Conservation (phyloP, 2,113 vertebrate genomes). For the Lepus timidus region DNA sequence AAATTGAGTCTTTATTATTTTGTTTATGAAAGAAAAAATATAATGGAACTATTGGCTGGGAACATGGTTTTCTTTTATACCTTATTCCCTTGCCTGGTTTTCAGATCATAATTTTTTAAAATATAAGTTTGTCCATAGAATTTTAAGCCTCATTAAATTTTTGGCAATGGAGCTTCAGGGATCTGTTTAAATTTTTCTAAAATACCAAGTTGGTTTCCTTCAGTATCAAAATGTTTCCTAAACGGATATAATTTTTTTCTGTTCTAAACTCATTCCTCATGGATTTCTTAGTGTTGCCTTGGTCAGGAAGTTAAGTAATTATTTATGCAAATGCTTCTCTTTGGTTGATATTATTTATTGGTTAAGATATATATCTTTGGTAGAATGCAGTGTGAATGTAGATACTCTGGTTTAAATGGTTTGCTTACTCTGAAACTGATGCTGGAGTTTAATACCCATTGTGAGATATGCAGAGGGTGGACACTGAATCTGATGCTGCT, state of each 20-base stretch:
- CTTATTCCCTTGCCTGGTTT: conserved; percentile 1
- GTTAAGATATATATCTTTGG: neutral
- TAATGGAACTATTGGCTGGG: neutral
- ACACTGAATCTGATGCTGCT: too few relatives aligned
- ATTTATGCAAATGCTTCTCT: neutral
- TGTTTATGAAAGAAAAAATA: conserved; percentile 32
- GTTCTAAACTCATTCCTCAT: conserved; percentile 1
- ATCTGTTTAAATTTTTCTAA: conserved; percentile 53
- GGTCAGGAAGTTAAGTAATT: conserved; percentile 25
- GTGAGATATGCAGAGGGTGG: too few relatives aligned
- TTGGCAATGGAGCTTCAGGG: conserved; percentile 55
- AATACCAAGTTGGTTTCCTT: conserved; percentile 55
- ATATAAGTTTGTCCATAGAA: conserved; percentile 47
- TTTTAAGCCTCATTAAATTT: conserved; percentile 66
- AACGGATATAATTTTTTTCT: neutral
- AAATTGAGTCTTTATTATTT: conserved; percentile 35
- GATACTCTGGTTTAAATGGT: too few relatives aligned
- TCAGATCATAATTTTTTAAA: conserved; percentile 58
- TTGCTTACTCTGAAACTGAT: too few relatives aligned
- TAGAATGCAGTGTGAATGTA: neutral
- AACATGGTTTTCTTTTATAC: conserved; percentile 26
- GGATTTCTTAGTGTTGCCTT: conserved; percentile 40
- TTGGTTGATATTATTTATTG: conserved; percentile 49
- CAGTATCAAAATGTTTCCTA: conserved; percentile 42
- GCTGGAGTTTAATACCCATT: too few relatives aligned